Conservation (phyloP, 2,888 invertebrate genomes). For the Aspidiotus rigidus region DNA sequence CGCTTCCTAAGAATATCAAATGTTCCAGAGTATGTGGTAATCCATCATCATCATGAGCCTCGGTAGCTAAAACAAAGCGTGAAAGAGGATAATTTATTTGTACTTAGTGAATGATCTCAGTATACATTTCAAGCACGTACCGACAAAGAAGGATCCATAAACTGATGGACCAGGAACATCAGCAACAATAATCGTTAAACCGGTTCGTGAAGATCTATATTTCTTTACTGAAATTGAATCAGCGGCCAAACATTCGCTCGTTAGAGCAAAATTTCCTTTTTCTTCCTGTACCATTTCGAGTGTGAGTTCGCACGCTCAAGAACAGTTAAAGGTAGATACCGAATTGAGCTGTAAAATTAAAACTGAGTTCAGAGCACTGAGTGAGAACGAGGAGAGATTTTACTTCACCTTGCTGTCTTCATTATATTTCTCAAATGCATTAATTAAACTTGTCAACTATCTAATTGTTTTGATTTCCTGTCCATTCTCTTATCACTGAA, state of each 20-base stretch:
- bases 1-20: conserved; percentile 80
- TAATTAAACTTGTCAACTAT: too few species aligned
- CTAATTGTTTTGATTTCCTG: too few species aligned
- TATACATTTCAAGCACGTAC: conserved; percentile 47
- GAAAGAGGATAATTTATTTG: not conserved
- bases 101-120: not conserved
- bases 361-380: too few species aligned
- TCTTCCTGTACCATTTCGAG: too few species aligned
- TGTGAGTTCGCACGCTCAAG: too few species aligned
- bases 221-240: conserved; percentile 61
- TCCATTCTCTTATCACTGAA: too few species aligned
- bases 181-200: conserved; percentile 70
- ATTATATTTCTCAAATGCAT: too few species aligned
- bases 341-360: too few species aligned
- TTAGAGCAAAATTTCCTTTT: not conserved
- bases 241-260: conserved; percentile 9
- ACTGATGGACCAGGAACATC: conserved; percentile 85
- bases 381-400: too few species aligned
- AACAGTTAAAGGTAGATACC: too few species aligned
- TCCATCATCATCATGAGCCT: conserved; percentile 85
- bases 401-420: too few species aligned
- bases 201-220: conserved; percentile 68
- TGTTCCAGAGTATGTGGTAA: conserved; percentile 88
- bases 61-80: conserved; percentile 57
- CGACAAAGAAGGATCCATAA: conserved; percentile 75